Conservation (phyloP, 2,113 vertebrate species). For the Trachemys scripta region DNA sequence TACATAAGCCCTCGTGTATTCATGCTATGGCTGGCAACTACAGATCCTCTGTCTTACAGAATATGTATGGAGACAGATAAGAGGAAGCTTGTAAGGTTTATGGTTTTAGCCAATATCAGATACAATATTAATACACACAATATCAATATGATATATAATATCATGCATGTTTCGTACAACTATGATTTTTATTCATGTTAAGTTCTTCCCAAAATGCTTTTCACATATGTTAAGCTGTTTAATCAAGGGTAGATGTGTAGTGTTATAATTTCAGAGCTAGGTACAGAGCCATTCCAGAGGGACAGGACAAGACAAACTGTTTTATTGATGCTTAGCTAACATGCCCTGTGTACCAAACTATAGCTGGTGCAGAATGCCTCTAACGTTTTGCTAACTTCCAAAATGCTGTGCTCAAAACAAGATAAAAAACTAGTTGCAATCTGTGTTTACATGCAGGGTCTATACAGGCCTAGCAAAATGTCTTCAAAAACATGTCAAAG, state of each 20-base stretch:
- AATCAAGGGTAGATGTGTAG: not conserved
- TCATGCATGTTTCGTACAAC: not conserved
- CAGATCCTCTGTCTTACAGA: not conserved
- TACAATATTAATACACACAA: no score
- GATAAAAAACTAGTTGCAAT: not conserved
- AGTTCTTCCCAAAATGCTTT: not conserved
- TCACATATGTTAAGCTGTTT: not conserved
- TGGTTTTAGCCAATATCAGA: not conserved
- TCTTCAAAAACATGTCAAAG: not conserved
- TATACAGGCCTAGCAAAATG: not conserved
- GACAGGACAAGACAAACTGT: not conserved
- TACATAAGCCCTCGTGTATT: not conserved
- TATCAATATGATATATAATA: not conserved
- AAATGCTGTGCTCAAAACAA: not conserved
- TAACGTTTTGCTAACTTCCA: not conserved
- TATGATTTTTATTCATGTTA: not conserved
- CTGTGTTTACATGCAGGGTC: not conserved
- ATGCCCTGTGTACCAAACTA: not conserved
- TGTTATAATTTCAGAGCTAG: not conserved
- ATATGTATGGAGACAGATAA: no score
- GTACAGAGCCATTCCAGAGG: not conserved
- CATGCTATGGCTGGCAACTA: not conserved
- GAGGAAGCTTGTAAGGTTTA: not conserved
- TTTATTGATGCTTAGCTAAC: not conserved
- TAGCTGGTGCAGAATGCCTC: not conserved